phyloP scores from a whole-genome alignment of 2,113 vertebrate genomes.

The Holacanthus passer region DNA sequence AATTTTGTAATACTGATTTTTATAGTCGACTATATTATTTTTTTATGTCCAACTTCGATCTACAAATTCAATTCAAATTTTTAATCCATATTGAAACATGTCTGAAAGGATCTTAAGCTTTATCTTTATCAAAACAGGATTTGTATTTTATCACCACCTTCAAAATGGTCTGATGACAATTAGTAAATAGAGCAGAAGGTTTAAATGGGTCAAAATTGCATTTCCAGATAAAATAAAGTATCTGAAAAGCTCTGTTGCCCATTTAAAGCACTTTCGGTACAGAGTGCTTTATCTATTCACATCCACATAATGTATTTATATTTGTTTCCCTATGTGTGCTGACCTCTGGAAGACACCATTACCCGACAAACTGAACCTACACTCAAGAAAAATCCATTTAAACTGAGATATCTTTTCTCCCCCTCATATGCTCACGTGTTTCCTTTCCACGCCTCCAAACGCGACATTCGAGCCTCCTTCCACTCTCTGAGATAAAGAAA shows the following conservation, averaged over 20 bases:
- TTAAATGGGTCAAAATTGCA: too few species aligned
- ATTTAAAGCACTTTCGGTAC: not conserved
- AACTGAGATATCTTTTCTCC: constrained; percentile 31
- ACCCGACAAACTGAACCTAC: constrained; percentile 19
- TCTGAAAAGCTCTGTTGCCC: not conserved
- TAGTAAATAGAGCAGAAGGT: too few species aligned
- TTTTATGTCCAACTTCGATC: too few species aligned
- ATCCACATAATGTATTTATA: not conserved
- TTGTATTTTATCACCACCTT: too few species aligned
- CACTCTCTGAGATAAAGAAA: constrained; percentile 40
- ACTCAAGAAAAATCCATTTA: constrained; percentile 24
- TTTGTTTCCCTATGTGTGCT: not conserved
- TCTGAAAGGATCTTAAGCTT: not conserved
- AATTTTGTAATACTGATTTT: too few species aligned
- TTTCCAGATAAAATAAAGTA: too few species aligned
- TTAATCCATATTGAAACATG: not conserved
- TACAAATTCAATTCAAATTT: too few species aligned
- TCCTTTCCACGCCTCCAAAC: constrained; percentile 10
- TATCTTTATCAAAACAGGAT: not conserved
- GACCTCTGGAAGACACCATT: constrained; percentile 37
- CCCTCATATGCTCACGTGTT: constrained; percentile 17
- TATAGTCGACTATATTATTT: too few species aligned
- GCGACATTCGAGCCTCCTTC: not conserved
- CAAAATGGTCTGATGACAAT: too few species aligned
- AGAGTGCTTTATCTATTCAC: not conserved